Evolutionary conservation across 2,888 invertebrate species (phyloP), one percentile per base, ranked within the genome.

Genomic region (Lissocephala sabroskyi): DNA sequence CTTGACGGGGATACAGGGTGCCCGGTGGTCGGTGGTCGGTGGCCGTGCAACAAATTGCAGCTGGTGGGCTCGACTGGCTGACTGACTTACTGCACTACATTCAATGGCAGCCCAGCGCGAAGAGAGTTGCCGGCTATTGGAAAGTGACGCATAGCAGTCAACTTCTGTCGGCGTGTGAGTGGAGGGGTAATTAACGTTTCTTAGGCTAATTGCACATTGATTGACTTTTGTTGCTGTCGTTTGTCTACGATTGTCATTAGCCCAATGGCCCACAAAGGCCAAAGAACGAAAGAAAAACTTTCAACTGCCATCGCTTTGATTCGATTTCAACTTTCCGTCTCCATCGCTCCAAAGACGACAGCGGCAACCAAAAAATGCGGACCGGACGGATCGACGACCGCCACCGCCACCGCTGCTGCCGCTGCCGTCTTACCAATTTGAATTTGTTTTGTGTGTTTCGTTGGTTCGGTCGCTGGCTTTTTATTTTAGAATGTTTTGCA

Each of bases 21-120:
- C 71, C 45, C 9, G 6, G 35, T 13, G n/a, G n/a, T n/a, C n/a
- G n/a, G n/a, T n/a, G n/a, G n/a, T n/a, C n/a, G n/a, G n/a, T n/a
- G n/a, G n/a, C n/a, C n/a, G n/a, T n/a, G n/a, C 74, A 62, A 73
- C 68, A 76, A 76, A 70, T 70, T 70, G 68, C 68, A 68, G 65
- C 77, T 57, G 56, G 45, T 47, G 23, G 28, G 32, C 19, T 41
- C 26, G 35, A 35, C 16, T 4, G 35, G 9, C 35, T 6, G 35
- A 35, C 35, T 35, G 71, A 42, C 68, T 73, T 65, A 76, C 54
- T 70, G 68, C 59, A 62, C 77, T 52, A 70, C 55, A 68, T 70
- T 68, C 49, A 45, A 60, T 76, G 30, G 13, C 13, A 5, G 30
- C n/a, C n/a, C n/a, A n/a, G n/a, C n/a, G n/a, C n/a, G n/a, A n/a